Evolutionary conservation across 2,797 vertebrate genomes (phyloP), one percentile per base, ranked within the genome.

Genomic region (Atherinosoma microstoma): DNA sequence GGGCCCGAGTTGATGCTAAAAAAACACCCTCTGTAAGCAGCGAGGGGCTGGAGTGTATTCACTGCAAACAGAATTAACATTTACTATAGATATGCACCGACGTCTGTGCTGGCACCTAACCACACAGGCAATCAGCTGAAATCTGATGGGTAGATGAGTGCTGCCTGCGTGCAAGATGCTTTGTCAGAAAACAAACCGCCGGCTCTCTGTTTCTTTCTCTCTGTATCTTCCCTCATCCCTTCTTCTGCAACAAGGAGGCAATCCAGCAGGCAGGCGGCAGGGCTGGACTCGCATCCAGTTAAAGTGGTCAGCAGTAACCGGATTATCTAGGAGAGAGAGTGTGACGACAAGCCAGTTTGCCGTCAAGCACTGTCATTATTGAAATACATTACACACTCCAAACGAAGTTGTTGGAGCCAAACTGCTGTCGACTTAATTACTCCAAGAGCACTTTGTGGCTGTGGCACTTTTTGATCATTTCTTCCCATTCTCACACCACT

Each of bases 351-450:
- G 83, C 85, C 88, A 78, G 83, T 90, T 90, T 84, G 81, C 79
- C 6, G 75, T 84, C 60, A 53, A 49, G 70, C 84, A 58, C 76
- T 78, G 78, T 91, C 91, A 89, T 92, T 92, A 92, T 79, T 83
- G 84, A 90, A 93, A 91, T 74, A 89, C 89, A 92, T 93, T 92
- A 89, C 89, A 84, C 84, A 88, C 80, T 87, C 82, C 79, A 78
- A 86, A 84, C 77, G 85, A 82, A 90, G 73, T 85, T 72, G 82
- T 83, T 83, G 85, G 85, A 91, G 88, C 83, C 84, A 88, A 89
- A 88, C 83, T 85, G 84, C 90, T 86, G 89, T 85, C 73, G 81
- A 90, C 90, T 91, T 92, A 91, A 92, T 94, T 91, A 90, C 90
- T 87, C 63, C 68, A 58, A 79, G 70, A 90, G 82, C 83, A 82